These are phyloP conservation scores for Drosophila villosipedis DNA, from an alignment of 2,888 invertebrate species.

Conservation along the genomic window DNA sequence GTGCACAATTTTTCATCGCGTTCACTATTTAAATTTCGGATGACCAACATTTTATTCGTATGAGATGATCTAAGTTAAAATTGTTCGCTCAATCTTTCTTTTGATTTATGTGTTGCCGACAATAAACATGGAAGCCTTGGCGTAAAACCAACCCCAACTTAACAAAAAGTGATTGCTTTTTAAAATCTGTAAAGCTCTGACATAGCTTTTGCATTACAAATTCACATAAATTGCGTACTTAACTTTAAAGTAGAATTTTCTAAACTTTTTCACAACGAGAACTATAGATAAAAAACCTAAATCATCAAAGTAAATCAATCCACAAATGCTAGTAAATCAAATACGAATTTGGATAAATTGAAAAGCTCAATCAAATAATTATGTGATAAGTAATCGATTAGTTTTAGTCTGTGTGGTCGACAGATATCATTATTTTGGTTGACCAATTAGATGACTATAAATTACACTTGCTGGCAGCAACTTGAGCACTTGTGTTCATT, in stretches of 20 bases:
- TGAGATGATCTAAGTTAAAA: not conserved
- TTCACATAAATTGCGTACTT: not conserved
- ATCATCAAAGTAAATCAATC: not conserved
- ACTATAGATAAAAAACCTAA: too few relatives aligned
- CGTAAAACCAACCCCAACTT: not conserved
- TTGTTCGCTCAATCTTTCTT: not conserved
- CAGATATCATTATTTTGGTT: slow-evolving; percentile 9
- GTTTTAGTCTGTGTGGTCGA: not conserved
- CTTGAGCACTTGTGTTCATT: slow-evolving; percentile 50
- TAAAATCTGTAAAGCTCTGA: not conserved
- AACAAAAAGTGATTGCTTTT: not conserved
- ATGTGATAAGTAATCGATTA: slow-evolving; percentile 31
- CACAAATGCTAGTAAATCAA: not conserved
- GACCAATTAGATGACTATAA: slow-evolving; percentile 38
- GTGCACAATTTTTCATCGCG: not conserved
- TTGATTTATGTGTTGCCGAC: not conserved
- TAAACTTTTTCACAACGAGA: too few relatives aligned
- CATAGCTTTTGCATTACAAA: not conserved
- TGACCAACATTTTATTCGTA: not conserved
- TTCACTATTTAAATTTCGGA: not conserved
- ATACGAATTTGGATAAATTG: not conserved
- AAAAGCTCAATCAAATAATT: slow-evolving; percentile 3
- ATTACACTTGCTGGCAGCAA: slow-evolving; percentile 39
- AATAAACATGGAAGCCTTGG: too few relatives aligned
- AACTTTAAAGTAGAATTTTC: not conserved